A percentile compares a stretch with the other conserved stretches of the same genome.
Evolutionary conservation across 2,797 vertebrate species (phyloP).

Genomic region (Alca torda): DNA sequence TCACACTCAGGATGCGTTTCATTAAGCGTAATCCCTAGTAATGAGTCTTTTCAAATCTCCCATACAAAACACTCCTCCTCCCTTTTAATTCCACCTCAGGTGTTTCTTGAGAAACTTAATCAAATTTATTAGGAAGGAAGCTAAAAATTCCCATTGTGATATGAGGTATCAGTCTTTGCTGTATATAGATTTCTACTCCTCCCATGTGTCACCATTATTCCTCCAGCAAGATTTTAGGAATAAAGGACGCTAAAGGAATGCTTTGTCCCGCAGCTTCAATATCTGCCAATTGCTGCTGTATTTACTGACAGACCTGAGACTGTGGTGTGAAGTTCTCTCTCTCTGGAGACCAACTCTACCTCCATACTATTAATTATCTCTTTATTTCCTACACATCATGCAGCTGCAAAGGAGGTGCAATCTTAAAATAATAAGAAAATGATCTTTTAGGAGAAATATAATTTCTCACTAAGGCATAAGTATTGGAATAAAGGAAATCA

Average conservation of each 20-base stretch:
- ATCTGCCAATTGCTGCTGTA: background rate
- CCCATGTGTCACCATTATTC: background rate
- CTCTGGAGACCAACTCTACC: background rate
- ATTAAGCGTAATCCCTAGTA: slow-evolving; percentile 72
- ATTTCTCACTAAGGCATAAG: background rate
- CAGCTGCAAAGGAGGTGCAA: slow-evolving; percentile 17
- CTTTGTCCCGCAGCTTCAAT: background rate
- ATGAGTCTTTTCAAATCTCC: slow-evolving; percentile 72
- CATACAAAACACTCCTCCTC: slow-evolving; percentile 47
- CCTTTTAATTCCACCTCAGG: slow-evolving; percentile 48
- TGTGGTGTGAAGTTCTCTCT: background rate
- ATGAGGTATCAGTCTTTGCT: slow-evolving; percentile 9
- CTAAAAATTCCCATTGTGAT: background rate
- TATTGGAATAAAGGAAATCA: slow-evolving; percentile 48
- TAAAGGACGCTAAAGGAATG: background rate
- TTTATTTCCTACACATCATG: background rate
- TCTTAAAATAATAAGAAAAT: slow-evolving; percentile 15
- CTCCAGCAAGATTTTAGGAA: background rate
- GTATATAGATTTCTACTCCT: background rate
- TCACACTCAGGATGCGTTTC: slow-evolving; percentile 68
- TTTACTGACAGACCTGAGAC: background rate
- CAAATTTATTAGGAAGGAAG: slow-evolving; percentile 49
- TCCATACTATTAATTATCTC: slow-evolving; percentile 34
- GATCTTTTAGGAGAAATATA: background rate
- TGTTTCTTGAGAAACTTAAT: slow-evolving; percentile 46